Base-by-base conservation (phyloP, 2,113 vertebrate species). In the Apaloderma vittatum region DNA sequence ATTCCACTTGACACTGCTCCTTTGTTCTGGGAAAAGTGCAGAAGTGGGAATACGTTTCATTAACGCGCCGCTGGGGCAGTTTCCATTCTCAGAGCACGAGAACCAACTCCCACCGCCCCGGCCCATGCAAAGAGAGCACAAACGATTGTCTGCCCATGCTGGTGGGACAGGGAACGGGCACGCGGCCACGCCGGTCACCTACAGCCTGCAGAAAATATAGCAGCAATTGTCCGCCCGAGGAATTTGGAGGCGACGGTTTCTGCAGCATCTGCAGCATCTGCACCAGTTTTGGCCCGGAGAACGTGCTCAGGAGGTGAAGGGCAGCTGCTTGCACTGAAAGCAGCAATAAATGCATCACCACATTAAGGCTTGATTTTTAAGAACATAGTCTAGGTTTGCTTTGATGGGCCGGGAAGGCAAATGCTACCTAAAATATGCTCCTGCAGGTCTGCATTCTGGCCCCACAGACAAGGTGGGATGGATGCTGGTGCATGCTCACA, bases 1-100 rank as follows among this genome's bases (percentile, higher is more conserved):
- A 83, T 97, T 97, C 94, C 61, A 32, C 89, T 66, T 48, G 87
- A 98, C 98, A 98, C 96, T 98, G 95, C 37, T 45, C 63, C 97
- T 98, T 98, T 98, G 98, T 98, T 96, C 61, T 11, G 74, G 70
- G 52, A 98, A 40, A 98, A 98, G 93, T 96, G 94, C 95, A 97
- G 73, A 84, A 97, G 97, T 95, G 96, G 97, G 96, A 96, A 91
- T 81, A 52, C 0, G 62, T 66, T 92, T 91, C 77, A 80, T n/a
- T 29, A 82, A 54, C 29, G 8, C n/a, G 51, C 85, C 11, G 52
- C 96, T 46, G 93, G 92, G 62, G 94, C 78, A 58, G 12, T 91
- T 97, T 96, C 83, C 91, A 94, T 95, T 91, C 97, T 82, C 43
- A 49, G 6, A 46, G 93, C 91, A 46, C 21, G 4, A 79, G 66